Conservation (phyloP, 2,888 invertebrate genomes). For the Acronicta aceris region DNA sequence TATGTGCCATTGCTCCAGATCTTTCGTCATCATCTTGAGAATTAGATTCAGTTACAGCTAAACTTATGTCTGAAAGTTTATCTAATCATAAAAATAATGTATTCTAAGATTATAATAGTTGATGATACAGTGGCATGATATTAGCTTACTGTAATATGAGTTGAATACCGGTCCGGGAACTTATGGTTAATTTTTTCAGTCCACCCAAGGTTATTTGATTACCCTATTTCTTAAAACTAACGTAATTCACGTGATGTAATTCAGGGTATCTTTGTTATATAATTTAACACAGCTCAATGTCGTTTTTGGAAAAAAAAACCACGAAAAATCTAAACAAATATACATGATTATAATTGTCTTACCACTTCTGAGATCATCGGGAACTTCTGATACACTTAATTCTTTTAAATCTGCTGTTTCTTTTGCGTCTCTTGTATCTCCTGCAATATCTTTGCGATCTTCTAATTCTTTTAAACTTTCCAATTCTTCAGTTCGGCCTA, state of each 20-base stretch:
- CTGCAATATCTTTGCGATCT: constrained; percentile 8
- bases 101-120: too few relatives aligned
- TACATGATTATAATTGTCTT: constrained; percentile 11
- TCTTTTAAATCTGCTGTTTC: constrained; percentile 12
- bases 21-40: constrained; percentile 23
- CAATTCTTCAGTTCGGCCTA: constrained; percentile 45
- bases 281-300: background rate
- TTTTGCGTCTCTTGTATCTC: constrained; percentile 6
- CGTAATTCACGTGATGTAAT: too few relatives aligned
- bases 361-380: constrained; percentile 59
- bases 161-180: too few relatives aligned
- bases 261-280: too few relatives aligned
- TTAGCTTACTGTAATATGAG: too few relatives aligned
- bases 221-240: too few relatives aligned
- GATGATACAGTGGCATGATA: too few relatives aligned
- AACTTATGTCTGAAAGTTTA: constrained; percentile 30
- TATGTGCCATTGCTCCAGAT: constrained; percentile 38
- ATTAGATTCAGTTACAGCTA: constrained; percentile 26
- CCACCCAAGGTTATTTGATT: too few relatives aligned
- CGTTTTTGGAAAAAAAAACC: background rate
- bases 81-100: background rate
- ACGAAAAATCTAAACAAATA: too few relatives aligned
- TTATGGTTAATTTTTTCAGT: too few relatives aligned
- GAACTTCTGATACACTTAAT: constrained; percentile 19
- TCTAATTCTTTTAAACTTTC: constrained; percentile 27